Percentiles rank a stretch among this genome's conserved stretches.
Conservation (phyloP, 2,113 vertebrate species). For the Seriola aureovittata region DNA sequence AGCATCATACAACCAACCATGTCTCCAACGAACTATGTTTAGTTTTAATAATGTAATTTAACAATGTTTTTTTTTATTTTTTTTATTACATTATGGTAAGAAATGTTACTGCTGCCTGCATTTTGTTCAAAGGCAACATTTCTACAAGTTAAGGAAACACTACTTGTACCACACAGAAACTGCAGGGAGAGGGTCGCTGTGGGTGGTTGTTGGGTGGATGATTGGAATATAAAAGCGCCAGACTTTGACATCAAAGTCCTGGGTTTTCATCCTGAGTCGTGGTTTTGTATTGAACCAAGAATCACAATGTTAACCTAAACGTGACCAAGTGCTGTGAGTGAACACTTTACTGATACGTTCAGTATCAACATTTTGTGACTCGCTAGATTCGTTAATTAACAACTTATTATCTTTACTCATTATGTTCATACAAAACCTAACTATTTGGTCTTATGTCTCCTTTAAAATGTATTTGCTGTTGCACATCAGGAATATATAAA, state of each 20-base stretch:
- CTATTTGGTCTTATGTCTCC: neutral
- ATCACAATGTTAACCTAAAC: neutral
- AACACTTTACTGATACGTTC: neutral
- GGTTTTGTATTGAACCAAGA: neutral
- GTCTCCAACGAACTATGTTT: neutral
- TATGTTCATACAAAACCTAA: too few relatives aligned
- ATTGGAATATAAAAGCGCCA: neutral
- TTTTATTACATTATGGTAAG: neutral
- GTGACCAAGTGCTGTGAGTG: neutral
- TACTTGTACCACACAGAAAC: neutral
- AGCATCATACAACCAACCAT: neutral
- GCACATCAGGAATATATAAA: neutral
- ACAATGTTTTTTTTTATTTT: neutral
- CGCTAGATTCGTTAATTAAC: too few relatives aligned
- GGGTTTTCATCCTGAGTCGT: neutral
- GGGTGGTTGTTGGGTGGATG: neutral
- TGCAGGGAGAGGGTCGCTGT: neutral
- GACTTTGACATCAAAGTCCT: neutral
- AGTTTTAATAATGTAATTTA: neutral
- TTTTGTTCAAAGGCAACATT: neutral
- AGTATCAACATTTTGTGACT: neutral
- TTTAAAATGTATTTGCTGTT: neutral
- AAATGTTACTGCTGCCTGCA: neutral
- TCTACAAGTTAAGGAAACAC: neutral
- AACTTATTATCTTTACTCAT: neutral